Evolutionary conservation across 2,113 vertebrate genomes (phyloP).

Genomic region (Silurus meridionalis): DNA sequence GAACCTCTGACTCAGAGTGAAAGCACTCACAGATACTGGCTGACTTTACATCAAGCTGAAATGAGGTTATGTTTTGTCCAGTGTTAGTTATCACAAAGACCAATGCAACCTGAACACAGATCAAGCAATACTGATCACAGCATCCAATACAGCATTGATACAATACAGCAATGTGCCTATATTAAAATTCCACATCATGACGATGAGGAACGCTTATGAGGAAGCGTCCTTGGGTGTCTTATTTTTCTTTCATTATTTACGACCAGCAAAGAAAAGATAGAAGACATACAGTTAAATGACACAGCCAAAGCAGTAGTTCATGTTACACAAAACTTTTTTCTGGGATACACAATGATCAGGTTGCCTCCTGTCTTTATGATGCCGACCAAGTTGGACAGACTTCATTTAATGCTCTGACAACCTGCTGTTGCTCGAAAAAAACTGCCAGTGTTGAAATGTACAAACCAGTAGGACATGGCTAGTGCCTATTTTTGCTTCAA

Average conservation of each 20-base stretch:
- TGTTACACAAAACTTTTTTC: not conserved
- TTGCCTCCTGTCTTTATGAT: not conserved
- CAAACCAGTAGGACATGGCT: not conserved
- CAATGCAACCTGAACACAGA: conserved; percentile 11
- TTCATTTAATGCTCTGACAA: not conserved
- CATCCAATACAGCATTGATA: not conserved
- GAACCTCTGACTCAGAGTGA: not conserved
- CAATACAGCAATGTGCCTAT: not conserved
- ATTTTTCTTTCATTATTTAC: not conserved
- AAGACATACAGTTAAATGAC: not conserved
- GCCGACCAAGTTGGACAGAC: not conserved
- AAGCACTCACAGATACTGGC: conserved; percentile 2
- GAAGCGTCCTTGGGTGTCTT: not conserved
- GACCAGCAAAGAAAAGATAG: no score
- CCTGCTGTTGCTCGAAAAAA: not conserved
- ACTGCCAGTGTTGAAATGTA: not conserved
- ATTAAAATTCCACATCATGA: not conserved
- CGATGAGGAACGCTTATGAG: not conserved
- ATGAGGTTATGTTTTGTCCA: not conserved
- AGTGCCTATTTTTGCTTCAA: not conserved
- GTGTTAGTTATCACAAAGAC: not conserved
- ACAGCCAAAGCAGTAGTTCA: not conserved
- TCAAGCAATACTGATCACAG: not conserved
- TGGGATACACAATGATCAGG: not conserved
- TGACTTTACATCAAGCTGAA: not conserved